A percentile compares a stretch with the other conserved stretches of the same genome.
phyloP scores from a whole-genome alignment of 2,888 invertebrate species.

The Phaonia tiefii region DNA sequence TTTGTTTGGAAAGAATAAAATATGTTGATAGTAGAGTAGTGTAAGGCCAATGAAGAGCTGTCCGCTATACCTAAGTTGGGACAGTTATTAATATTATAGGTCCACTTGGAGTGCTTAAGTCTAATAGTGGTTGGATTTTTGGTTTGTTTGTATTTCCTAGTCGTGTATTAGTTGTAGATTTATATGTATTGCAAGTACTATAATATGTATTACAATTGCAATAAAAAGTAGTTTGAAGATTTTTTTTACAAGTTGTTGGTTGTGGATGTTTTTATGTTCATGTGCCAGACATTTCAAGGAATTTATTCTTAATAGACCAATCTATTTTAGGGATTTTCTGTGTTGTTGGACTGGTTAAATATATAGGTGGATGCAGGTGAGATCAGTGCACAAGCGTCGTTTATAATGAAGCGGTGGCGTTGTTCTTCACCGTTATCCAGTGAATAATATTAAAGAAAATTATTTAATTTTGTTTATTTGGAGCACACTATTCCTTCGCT shows the following conservation, averaged over 20 bases:
- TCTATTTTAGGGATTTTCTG: too few species aligned
- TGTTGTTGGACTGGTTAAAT: neutral
- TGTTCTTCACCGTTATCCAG: slow-evolving; percentile 1
- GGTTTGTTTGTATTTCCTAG: slow-evolving; percentile 14
- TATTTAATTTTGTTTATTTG: slow-evolving; percentile 25
- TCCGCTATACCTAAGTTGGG: too few species aligned
- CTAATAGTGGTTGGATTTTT: neutral
- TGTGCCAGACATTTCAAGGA: slow-evolving; percentile 60
- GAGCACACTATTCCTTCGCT: slow-evolving; percentile 63
- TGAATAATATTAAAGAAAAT: too few species aligned
- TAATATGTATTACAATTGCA: slow-evolving; percentile 20
- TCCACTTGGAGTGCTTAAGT: neutral
- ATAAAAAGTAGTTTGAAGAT: slow-evolving; percentile 25
- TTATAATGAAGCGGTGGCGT: neutral
- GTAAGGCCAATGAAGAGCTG: neutral
- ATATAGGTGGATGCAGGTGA: neutral
- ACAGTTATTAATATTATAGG: too few species aligned
- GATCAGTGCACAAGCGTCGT: slow-evolving; percentile 66
- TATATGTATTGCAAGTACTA: slow-evolving; percentile 7
- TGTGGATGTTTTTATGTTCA: neutral
- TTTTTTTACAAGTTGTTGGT: slow-evolving; percentile 4
- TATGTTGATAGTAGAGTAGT: neutral
- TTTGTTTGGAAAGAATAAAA: too few species aligned
- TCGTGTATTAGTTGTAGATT: slow-evolving; percentile 16
- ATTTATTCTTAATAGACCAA: neutral